These are phyloP conservation scores for Calameuta filiformis DNA, from an alignment of 2,888 invertebrate species.

Conservation along the genomic window DNA sequence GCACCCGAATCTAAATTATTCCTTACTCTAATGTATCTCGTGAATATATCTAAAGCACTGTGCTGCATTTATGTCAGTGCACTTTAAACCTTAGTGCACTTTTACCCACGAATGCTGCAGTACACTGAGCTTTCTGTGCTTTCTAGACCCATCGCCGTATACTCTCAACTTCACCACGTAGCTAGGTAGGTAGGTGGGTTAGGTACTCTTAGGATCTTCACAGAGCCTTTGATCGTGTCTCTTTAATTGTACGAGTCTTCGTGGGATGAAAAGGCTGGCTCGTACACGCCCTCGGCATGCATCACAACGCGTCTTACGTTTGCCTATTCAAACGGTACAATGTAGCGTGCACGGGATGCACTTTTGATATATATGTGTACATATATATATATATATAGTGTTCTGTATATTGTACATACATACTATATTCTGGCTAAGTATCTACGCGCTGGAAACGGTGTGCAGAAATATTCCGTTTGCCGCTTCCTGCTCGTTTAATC, in stretches of 20 bases:
- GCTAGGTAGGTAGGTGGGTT: background rate
- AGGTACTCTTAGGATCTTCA: background rate
- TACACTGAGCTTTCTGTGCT: background rate
- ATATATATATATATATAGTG: background rate
- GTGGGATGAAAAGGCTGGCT: slow-evolving; percentile 31
- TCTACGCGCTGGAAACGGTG: background rate
- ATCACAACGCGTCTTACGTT: slow-evolving; percentile 9
- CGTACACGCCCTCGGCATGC: slow-evolving; percentile 29
- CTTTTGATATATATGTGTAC: slow-evolving; percentile 7
- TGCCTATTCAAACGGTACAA: slow-evolving; percentile 28
- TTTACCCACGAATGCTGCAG: background rate
- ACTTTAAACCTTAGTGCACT: background rate
- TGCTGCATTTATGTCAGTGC: background rate
- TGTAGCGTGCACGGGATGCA: background rate
- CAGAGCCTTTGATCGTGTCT: background rate
- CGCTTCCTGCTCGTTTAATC: slow-evolving; percentile 52
- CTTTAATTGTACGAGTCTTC: background rate
- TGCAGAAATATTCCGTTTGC: slow-evolving; percentile 16
- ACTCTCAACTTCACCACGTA: background rate
- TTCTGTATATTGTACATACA: background rate
- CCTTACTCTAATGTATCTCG: background rate
- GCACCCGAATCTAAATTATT: background rate
- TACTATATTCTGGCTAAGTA: background rate
- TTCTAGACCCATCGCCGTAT: background rate
- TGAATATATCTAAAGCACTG: background rate